Evolutionary conservation across 2,888 invertebrate genomes (phyloP).

Genomic region (Notodonta dromedarius): DNA sequence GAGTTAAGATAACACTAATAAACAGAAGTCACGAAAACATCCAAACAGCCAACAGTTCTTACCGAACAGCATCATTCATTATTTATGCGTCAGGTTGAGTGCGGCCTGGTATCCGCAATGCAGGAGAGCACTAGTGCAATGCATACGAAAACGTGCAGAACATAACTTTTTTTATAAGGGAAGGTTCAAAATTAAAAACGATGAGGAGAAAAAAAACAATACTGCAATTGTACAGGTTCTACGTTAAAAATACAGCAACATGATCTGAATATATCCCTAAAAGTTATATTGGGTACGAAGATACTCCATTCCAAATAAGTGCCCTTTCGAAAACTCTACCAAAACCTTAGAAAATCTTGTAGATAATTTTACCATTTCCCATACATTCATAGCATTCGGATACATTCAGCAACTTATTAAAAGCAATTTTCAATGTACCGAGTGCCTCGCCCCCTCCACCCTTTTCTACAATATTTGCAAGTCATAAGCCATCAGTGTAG

Average conservation of each 20-base stretch:
- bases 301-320: no score
- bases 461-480: slow-evolving; percentile 16
- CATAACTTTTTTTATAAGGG: no score
- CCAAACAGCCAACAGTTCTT: slow-evolving; percentile 7
- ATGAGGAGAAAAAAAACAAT: no score
- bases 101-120: slow-evolving; percentile 35
- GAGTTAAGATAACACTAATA: no score
- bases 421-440: neutral
- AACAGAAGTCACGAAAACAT: neutral
- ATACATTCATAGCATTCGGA: neutral
- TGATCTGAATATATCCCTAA: no score
- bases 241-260: no score
- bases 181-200: no score
- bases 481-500: slow-evolving; percentile 36
- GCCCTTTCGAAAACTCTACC: no score
- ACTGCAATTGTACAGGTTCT: no score
- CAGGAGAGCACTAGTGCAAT: slow-evolving; percentile 24
- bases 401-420: neutral
- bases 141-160: slow-evolving; percentile 11
- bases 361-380: no score
- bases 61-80: slow-evolving; percentile 7
- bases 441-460: neutral
- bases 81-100: slow-evolving; percentile 19
- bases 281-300: no score
- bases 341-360: no score